phyloP scores from a whole-genome alignment of 2,888 invertebrate species.

The Eudasyphora cyanicolor region DNA sequence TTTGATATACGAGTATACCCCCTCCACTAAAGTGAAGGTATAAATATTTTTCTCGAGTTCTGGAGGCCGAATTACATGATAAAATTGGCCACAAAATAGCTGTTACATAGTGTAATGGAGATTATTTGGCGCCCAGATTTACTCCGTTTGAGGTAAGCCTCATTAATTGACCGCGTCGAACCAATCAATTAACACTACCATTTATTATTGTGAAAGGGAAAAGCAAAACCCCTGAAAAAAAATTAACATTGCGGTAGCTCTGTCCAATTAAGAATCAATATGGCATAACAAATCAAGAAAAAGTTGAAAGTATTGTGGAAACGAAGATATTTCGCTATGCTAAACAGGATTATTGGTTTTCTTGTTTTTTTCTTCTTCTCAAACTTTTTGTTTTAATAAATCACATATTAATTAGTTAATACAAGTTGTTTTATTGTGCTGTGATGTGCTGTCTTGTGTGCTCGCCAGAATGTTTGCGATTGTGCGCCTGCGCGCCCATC shows the following conservation, averaged over 20 bases:
- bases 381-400: slow-evolving; percentile 47
- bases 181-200: too few species aligned
- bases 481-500: neutral
- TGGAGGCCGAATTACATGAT: too few species aligned
- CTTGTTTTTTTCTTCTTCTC: neutral
- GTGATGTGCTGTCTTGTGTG: too few species aligned
- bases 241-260: neutral
- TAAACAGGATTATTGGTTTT: neutral
- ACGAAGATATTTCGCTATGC: neutral
- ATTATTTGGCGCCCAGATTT: neutral
- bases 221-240: neutral
- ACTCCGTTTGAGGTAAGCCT: neutral
- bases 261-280: neutral
- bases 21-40: too few species aligned
- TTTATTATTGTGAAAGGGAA: neutral
- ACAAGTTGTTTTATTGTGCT: slow-evolving; percentile 37
- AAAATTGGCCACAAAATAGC: too few species aligned
- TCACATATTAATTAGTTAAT: slow-evolving; percentile 37
- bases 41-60: too few species aligned
- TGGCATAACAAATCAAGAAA: neutral
- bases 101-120: too few species aligned
- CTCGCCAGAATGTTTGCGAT: neutral
- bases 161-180: neutral
- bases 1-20: too few species aligned
- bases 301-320: neutral